Percentiles rank a stretch among this genome's conserved stretches.
phyloP scores from a whole-genome alignment of 2,888 invertebrate species.

The Pyrochroa serraticornis region DNA sequence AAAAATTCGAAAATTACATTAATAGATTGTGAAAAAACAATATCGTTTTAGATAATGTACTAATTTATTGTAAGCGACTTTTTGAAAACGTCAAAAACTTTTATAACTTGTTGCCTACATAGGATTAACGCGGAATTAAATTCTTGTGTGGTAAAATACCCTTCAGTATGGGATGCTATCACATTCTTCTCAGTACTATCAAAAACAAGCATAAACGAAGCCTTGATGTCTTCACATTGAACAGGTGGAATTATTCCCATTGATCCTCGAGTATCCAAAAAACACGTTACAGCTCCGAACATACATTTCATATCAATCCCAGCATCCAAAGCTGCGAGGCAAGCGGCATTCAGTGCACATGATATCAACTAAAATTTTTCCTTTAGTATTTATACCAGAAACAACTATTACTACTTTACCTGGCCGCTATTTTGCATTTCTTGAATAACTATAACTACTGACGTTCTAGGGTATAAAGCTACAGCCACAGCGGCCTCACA shows the following conservation, averaged over 20 bases:
- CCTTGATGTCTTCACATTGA: slow-evolving; percentile 62
- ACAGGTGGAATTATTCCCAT: slow-evolving; percentile 52
- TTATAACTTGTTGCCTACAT: slow-evolving; percentile 69
- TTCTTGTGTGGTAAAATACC: slow-evolving; percentile 69
- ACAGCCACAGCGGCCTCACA: slow-evolving; percentile 76
- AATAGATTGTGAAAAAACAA: slow-evolving; percentile 2
- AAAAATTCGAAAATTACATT: too few species aligned
- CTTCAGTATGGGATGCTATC: slow-evolving; percentile 72
- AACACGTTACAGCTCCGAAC: slow-evolving; percentile 80
- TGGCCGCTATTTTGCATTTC: slow-evolving; percentile 86
- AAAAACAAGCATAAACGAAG: slow-evolving; percentile 76
- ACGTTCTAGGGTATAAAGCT: slow-evolving; percentile 79
- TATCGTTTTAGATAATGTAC: background rate
- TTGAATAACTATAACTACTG: slow-evolving; percentile 79
- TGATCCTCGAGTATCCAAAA: slow-evolving; percentile 66
- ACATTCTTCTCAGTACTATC: slow-evolving; percentile 68
- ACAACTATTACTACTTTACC: slow-evolving; percentile 59
- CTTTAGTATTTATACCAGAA: background rate
- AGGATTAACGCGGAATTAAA: slow-evolving; percentile 70
- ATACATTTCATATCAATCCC: slow-evolving; percentile 83
- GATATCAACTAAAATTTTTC: slow-evolving; percentile 78
- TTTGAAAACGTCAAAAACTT: slow-evolving; percentile 77
- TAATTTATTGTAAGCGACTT: slow-evolving; percentile 62
- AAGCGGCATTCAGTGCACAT: slow-evolving; percentile 81
- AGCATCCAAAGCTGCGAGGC: slow-evolving; percentile 81